A percentile compares a stretch with the other conserved stretches of the same genome.
Conservation (phyloP, 2,797 vertebrate genomes). For the Borostomias antarcticus region DNA sequence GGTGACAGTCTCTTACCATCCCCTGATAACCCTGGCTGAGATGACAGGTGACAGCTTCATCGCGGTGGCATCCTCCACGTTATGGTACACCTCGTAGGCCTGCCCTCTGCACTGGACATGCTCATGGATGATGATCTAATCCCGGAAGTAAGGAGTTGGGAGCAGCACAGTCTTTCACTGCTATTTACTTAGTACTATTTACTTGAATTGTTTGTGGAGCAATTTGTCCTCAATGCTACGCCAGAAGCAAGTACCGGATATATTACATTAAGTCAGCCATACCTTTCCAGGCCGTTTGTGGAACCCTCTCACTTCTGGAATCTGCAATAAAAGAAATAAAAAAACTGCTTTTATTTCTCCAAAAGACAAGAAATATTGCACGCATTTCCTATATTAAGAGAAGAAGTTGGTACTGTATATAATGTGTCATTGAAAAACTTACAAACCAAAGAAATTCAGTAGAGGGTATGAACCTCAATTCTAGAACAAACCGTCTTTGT, state of each 20-base stretch:
- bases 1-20: conserved; percentile 81
- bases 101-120: conserved; percentile 74
- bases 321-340: conserved; percentile 54
- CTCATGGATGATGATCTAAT: conserved; percentile 85
- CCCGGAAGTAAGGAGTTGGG: conserved; percentile 1
- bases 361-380: background rate
- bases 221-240: no score
- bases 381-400: background rate
- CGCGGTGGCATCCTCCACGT: conserved; percentile 81
- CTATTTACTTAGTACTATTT: background rate
- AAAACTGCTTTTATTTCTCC: conserved; percentile 18
- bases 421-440: background rate
- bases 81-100: conserved; percentile 79
- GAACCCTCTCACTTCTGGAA: conserved; percentile 66
- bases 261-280: conserved; percentile 33
- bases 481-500: background rate
- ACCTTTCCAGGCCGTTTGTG: conserved; percentile 98
- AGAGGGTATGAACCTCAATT: background rate
- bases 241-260: background rate
- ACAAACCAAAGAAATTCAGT: background rate
- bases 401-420: no score
- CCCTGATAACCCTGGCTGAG: conserved; percentile 86
- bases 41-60: conserved; percentile 86
- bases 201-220: no score
- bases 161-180: background rate